Conservation (phyloP, 2,113 vertebrate genomes). For the Pao palembangensis region DNA sequence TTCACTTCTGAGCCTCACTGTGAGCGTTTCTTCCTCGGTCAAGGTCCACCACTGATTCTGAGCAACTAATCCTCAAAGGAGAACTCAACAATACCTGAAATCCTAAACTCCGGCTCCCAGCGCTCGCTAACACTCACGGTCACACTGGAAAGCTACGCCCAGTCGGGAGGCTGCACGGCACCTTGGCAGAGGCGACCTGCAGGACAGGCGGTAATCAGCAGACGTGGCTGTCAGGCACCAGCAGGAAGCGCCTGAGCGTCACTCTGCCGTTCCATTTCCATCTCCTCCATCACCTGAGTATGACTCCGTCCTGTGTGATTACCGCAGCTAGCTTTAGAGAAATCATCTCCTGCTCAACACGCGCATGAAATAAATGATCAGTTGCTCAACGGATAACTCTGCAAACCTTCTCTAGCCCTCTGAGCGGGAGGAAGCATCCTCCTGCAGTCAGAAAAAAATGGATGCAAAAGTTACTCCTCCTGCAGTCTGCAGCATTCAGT, state of each 20-base stretch:
- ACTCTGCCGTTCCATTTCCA: conserved; percentile 24
- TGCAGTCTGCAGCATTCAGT: conserved; percentile 16
- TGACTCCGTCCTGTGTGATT: conserved; percentile 8
- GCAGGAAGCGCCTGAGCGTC: conserved; percentile 31
- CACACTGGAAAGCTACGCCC: conserved; percentile 1
- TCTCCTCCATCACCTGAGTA: conserved; percentile 12
- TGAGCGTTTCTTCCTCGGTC: background rate
- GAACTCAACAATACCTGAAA: conserved; percentile 17
- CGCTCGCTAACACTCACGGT: conserved; percentile 4
- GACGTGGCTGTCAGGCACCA: conserved; percentile 41
- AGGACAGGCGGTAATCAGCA: conserved; percentile 16
- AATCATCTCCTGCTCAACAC: conserved; percentile 8
- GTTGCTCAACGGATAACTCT: background rate
- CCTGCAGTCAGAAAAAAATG: background rate
- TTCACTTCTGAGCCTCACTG: conserved; percentile 8
- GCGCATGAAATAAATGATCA: conserved; percentile 16
- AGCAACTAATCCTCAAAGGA: conserved; percentile 53
- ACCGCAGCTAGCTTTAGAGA: conserved; percentile 9
- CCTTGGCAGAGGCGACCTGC: conserved; percentile 15
- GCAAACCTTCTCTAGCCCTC: background rate
- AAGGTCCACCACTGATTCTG: background rate
- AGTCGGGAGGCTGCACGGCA: conserved; percentile 14
- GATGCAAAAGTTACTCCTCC: conserved; percentile 55
- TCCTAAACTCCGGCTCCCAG: conserved; percentile 31
- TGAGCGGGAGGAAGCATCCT: conserved; percentile 2